Percentiles rank a stretch among this genome's conserved stretches.
Evolutionary conservation across 2,888 invertebrate species (phyloP).

Genomic region (Seladonia tumulorum): DNA sequence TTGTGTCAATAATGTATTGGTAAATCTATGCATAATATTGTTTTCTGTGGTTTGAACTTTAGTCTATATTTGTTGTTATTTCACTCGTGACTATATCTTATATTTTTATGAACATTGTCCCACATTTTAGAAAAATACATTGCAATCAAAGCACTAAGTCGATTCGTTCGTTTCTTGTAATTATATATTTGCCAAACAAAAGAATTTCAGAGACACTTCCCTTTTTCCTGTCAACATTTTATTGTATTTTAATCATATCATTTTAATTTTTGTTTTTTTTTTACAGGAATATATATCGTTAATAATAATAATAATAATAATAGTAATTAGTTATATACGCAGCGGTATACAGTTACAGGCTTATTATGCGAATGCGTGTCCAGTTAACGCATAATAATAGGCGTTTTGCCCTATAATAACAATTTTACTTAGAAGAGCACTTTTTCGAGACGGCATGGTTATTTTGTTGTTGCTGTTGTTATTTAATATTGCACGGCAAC

Average conservation of each 20-base stretch:
- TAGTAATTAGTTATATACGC: conserved; percentile 55
- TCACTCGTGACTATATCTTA: conserved; percentile 52
- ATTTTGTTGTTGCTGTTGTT: conserved; percentile 48
- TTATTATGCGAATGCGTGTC: conserved; percentile 47
- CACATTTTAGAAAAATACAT: conserved; percentile 60
- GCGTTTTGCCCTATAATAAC: conserved; percentile 59
- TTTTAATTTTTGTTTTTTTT: conserved; percentile 26
- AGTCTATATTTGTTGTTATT: conserved; percentile 47
- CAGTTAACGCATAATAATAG: conserved; percentile 54
- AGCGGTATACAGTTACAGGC: conserved; percentile 60
- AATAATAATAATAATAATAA: conserved; percentile 52
- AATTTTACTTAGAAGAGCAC: conserved; percentile 81
- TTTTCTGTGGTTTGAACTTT: conserved; percentile 48
- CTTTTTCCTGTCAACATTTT: conserved; percentile 56
- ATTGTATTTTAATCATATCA: conserved; percentile 63
- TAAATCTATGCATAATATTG: conserved; percentile 36
- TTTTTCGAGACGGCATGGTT: conserved; percentile 82
- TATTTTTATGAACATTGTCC: conserved; percentile 63
- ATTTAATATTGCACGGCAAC: conserved; percentile 40
- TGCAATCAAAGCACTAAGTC: conserved; percentile 24
- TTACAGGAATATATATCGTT: conserved; percentile 63
- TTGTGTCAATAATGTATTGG: conserved; percentile 38
- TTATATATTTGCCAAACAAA: neutral
- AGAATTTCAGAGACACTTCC: conserved; percentile 16
- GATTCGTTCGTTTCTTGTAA: conserved; percentile 16